Percentiles rank a stretch among this genome's conserved stretches.
These are phyloP conservation scores for Papilio helenus DNA, from an alignment of 1,140 invertebrate genomes.

Conservation along the genomic window DNA sequence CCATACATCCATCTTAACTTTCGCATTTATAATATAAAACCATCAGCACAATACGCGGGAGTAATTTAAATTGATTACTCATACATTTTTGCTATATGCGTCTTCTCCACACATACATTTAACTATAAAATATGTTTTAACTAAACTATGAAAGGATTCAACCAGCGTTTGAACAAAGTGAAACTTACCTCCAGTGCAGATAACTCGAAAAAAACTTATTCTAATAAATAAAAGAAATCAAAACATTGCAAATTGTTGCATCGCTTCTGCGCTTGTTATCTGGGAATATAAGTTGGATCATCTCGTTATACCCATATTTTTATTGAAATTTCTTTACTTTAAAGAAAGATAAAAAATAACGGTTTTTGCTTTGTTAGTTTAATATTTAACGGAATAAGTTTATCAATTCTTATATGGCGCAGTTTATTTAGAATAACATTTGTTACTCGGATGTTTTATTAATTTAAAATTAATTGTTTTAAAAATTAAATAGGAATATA, in stretches of 20 bases:
- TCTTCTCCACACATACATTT: background rate
- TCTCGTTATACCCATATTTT: background rate
- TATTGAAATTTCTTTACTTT: background rate
- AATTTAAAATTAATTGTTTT: background rate
- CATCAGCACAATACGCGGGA: background rate
- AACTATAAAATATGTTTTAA: background rate
- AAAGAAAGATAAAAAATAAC: background rate
- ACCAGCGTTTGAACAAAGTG: background rate
- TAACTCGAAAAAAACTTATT: background rate
- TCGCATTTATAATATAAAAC: too few species aligned
- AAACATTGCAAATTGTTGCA: background rate
- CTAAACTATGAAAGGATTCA: background rate
- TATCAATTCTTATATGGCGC: too few species aligned
- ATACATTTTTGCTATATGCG: background rate
- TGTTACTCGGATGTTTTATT: too few species aligned
- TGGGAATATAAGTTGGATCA: background rate
- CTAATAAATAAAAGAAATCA: background rate
- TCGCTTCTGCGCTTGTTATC: background rate
- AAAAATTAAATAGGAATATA: background rate
- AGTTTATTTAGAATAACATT: too few species aligned
- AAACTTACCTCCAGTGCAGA: background rate
- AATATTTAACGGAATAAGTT: background rate
- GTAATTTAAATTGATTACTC: background rate
- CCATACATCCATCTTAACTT: background rate
- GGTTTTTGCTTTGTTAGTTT: background rate